Evolutionary conservation across 2,113 vertebrate species (phyloP), one percentile per base, ranked within the genome.

Genomic region (Stictonetta naevosa): DNA sequence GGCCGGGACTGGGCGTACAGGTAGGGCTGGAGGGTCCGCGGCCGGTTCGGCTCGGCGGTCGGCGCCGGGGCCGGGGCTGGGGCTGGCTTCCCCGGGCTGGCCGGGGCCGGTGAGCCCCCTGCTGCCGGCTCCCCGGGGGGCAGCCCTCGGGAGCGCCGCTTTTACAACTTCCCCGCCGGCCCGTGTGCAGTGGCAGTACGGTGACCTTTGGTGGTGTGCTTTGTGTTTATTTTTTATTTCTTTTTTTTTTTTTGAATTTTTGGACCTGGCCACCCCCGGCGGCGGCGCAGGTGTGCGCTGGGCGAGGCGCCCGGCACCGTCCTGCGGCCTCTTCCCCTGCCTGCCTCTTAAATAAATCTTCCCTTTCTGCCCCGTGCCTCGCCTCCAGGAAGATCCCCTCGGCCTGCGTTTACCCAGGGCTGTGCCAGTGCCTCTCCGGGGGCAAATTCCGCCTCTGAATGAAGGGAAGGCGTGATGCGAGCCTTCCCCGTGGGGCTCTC

Each of bases 1-100:
- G 78, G 81, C 81, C 77, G 93, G 68, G 93, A 93, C 63, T 96
- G 95, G 95, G 63, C 85, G 69, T 93, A 93, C 93, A 96, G 93
- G 95, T 96, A 92, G 64, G 86, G 93, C 80, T 52, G 67, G 38
- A 29, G 72, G 38, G 55, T 20, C 48, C 13, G 48, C 19, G 42
- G n/a, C 13, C 8, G 42, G 42, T 42, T 42, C 42, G 16, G 42
- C 42, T 44, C 42, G 42, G 42, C 42, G 42, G 42, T 44, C 6
- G 42, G 42, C 42, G 42, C 42, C 42, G 42, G 42, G 42, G 17
- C 42, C 42, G 42, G 42, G 42, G 16, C 42, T 17, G 42, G 42
- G 40, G 40, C 42, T 66, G 29, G 26, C 31, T 33, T 9, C 36
- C 7, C 40, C 33, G 31, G 16, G 3, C 7, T 52, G 11, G 4